A percentile compares a stretch with the other conserved stretches of the same genome.
Evolutionary conservation across 2,888 invertebrate species (phyloP).

Genomic region (Galeopsomyia nigrocyanea): DNA sequence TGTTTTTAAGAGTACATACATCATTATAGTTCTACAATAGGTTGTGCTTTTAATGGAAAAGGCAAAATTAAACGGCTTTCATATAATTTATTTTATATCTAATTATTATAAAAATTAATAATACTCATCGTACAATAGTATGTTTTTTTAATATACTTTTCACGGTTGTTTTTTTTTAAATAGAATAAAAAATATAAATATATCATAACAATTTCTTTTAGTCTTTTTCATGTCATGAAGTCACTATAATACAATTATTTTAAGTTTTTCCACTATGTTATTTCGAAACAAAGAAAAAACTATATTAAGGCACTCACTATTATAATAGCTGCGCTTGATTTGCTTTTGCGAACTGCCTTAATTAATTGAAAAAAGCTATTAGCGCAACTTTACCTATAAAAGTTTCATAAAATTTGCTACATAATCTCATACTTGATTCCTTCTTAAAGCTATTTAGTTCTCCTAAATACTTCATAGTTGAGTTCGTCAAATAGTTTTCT

Average conservation of each 20-base stretch:
- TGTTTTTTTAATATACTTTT: slow-evolving; percentile 38
- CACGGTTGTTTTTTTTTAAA: slow-evolving; percentile 24
- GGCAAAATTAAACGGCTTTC: slow-evolving; percentile 31
- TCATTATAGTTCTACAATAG: too few species aligned
- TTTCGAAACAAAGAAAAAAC: slow-evolving; percentile 23
- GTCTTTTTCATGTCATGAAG: slow-evolving; percentile 39
- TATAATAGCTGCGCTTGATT: slow-evolving; percentile 35
- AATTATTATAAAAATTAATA: slow-evolving; percentile 48
- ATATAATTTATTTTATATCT: slow-evolving; percentile 47
- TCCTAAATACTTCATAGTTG: slow-evolving; percentile 24
- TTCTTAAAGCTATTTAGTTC: slow-evolving; percentile 38
- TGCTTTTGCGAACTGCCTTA: slow-evolving; percentile 21
- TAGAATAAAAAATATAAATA: slow-evolving; percentile 44
- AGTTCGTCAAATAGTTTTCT: slow-evolving; percentile 44
- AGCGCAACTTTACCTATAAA: slow-evolving; percentile 25
- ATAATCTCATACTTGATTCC: slow-evolving; percentile 28
- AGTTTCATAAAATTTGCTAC: slow-evolving; percentile 27
- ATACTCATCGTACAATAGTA: slow-evolving; percentile 38
- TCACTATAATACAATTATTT: slow-evolving; percentile 25
- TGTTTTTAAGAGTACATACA: too few species aligned
- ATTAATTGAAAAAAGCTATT: slow-evolving; percentile 28
- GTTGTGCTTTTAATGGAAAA: background rate
- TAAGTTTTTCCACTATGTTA: slow-evolving; percentile 14
- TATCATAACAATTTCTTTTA: slow-evolving; percentile 40
- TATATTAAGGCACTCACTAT: slow-evolving; percentile 34